Evolutionary conservation across 2,113 vertebrate species (phyloP).

Genomic region (Heterotis niloticus): DNA sequence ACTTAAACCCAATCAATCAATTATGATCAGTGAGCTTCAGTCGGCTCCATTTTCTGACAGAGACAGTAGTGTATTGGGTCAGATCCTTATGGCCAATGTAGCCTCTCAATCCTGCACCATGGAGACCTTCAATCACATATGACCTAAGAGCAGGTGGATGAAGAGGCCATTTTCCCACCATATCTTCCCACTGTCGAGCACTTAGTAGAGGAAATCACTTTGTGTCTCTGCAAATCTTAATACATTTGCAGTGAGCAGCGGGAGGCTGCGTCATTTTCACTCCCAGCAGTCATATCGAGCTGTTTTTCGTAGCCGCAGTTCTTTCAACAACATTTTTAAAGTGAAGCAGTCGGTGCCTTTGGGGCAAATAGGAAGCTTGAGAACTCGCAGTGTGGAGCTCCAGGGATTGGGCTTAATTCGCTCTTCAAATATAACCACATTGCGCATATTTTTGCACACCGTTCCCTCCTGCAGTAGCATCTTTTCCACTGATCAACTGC

Average conservation of each 20-base stretch:
- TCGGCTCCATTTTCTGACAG: too few relatives aligned
- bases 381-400: neutral
- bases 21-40: too few relatives aligned
- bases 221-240: constrained; percentile 16
- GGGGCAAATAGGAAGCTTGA: neutral
- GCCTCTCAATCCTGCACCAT: too few relatives aligned
- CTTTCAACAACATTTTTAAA: too few relatives aligned
- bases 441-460: too few relatives aligned
- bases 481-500: too few relatives aligned
- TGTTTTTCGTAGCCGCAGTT: neutral
- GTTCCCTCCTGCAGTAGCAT: too few relatives aligned
- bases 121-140: neutral
- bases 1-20: too few relatives aligned
- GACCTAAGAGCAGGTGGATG: neutral
- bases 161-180: neutral
- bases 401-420: too few relatives aligned
- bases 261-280: neutral
- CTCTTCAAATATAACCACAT: too few relatives aligned
- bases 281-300: neutral
- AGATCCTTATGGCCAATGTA: neutral
- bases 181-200: neutral
- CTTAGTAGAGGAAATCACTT: constrained; percentile 16
- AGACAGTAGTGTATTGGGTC: neutral
- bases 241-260: constrained; percentile 1
- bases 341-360: neutral